Evolutionary conservation across 1,140 invertebrate species (phyloP), one percentile per base, ranked within the genome.

Genomic region (Diorhabda carinulata): DNA sequence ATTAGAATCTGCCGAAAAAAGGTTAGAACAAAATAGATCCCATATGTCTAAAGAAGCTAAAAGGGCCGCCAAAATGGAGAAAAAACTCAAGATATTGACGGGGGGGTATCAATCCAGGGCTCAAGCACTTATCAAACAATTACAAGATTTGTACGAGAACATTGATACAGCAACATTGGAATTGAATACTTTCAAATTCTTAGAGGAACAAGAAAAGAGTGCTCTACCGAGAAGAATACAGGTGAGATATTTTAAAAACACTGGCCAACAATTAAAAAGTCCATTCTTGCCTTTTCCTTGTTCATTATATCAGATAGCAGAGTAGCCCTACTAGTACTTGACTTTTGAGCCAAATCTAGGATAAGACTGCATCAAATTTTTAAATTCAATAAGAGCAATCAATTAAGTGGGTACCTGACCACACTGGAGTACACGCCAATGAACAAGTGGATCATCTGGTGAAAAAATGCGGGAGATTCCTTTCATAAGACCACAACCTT

Each of bases 21-120:
- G 92, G 73, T 83, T 99, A 5, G 96, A 98, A 82, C 91, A 92
- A 78, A 99, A 98, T 83, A 86, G 96, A 75, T 88, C 87, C 64
- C 94, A 97, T 78, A 98, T 98, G 97, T 92, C 92, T 6, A 91
- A 90, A 70, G 95, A 98, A 83, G 96, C 96, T 0, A 98, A 98
- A 83, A 89, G 91, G 69, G 98, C 97, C 61, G 94, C 93, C 0
- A 99, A 99, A 84, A 91, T 98, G 85, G 98, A 99, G 81, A 99
- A 98, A 80, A 99, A 98, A 84, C 83, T 99, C 2, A 93, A 96
- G 84, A 92, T 98, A 64, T 84, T 98, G 2, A 93, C 97, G 9
- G 96, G 91, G 43, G 94, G 95, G 9, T 97, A 97, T 84, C 91
- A 94, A 84, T 89, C 90, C 0, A 84, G 92, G 65, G 90, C 93